phyloP scores from a whole-genome alignment of 2,888 invertebrate species.

The Drosophila nigricruria region DNA sequence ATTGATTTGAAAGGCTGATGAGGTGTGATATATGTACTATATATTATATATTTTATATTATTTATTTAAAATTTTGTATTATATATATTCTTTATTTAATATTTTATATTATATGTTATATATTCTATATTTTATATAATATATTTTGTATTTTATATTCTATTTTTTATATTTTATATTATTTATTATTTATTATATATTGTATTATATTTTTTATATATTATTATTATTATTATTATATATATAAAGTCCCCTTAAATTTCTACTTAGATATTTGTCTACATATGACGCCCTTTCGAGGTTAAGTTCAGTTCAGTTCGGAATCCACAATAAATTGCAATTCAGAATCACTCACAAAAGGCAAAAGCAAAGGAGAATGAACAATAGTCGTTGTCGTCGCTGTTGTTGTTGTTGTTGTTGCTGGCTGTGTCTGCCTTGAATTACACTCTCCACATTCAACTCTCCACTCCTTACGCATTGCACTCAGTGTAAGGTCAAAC shows the following conservation, averaged over 20 bases:
- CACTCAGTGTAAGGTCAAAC: slow-evolving; percentile 36
- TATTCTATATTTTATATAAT: too few relatives aligned
- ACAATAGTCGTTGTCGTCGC: slow-evolving; percentile 1
- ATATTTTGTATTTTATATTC: too few relatives aligned
- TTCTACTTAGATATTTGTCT: not conserved
- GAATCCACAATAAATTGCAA: slow-evolving; percentile 30
- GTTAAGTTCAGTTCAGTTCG: slow-evolving; percentile 1
- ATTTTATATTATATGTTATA: too few relatives aligned
- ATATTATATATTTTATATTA: too few relatives aligned
- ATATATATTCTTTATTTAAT: too few relatives aligned
- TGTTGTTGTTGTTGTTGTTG: slow-evolving; percentile 8
- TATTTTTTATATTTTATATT: too few relatives aligned
- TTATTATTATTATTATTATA: too few relatives aligned
- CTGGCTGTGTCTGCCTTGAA: slow-evolving; percentile 29
- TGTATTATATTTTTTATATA: too few relatives aligned
- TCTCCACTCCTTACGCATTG: slow-evolving; percentile 30
- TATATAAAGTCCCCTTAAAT: not conserved
- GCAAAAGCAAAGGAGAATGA: slow-evolving; percentile 29
- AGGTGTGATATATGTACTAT: not conserved
- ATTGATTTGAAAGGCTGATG: not conserved
- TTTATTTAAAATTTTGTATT: too few relatives aligned
- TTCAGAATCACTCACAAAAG: slow-evolving; percentile 26
- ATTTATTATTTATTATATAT: too few relatives aligned
- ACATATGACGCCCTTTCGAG: not conserved
- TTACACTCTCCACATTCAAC: slow-evolving; percentile 22